Evolutionary conservation across 1,140 invertebrate genomes (phyloP).

Genomic region (Lerema accius): DNA sequence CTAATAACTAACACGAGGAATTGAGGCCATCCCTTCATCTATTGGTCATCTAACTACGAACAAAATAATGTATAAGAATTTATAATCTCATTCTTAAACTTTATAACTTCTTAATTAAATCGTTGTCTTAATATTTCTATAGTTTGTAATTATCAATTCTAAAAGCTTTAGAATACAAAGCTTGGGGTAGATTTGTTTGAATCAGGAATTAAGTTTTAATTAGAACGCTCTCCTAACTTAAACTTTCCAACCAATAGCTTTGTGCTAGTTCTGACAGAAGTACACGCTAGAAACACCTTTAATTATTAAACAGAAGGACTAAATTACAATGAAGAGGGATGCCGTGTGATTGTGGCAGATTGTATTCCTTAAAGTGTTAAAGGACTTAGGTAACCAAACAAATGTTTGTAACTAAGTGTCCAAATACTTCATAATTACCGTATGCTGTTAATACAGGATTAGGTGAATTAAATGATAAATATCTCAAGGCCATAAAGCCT

Average conservation of each 20-base stretch:
- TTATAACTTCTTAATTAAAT: too few species aligned
- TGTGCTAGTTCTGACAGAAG: background rate
- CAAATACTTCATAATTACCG: too few species aligned
- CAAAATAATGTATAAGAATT: too few species aligned
- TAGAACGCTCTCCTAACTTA: constrained; percentile 28
- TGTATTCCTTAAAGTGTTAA: constrained; percentile 18
- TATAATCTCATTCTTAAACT: too few species aligned
- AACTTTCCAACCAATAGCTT: constrained; percentile 13
- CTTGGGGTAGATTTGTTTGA: constrained; percentile 15
- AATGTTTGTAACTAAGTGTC: background rate
- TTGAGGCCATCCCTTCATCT: too few species aligned
- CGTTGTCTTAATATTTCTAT: too few species aligned
- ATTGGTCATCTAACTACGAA: too few species aligned
- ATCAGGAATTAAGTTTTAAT: constrained; percentile 39
- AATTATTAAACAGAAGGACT: background rate
- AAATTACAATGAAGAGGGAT: background rate
- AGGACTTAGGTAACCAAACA: constrained; percentile 11
- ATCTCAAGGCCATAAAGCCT: too few species aligned
- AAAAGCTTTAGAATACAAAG: constrained; percentile 19
- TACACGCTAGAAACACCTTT: background rate
- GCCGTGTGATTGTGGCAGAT: background rate
- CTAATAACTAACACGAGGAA: too few species aligned
- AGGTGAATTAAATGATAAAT: too few species aligned
- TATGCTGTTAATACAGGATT: too few species aligned
- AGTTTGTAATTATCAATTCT: constrained; percentile 11